These are phyloP conservation scores for Thryonomys swinderianus DNA, from an alignment of 2,113 vertebrate species.

Conservation along the genomic window DNA sequence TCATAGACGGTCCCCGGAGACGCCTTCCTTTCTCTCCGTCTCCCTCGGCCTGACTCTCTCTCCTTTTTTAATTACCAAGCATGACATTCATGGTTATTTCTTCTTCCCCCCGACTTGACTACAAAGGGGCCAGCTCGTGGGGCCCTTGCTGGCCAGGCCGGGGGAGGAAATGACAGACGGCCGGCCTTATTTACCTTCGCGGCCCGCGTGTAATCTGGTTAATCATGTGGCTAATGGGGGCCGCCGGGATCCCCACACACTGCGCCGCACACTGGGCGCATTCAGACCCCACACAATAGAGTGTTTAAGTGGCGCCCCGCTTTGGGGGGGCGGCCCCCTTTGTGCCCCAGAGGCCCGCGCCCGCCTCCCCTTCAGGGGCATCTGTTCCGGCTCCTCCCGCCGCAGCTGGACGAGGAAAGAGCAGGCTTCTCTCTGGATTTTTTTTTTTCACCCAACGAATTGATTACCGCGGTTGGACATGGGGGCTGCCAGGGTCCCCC, in stretches of 20 bases:
- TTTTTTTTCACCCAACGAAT: constrained; percentile 76
- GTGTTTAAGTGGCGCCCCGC: constrained; percentile 95
- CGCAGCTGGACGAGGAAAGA: constrained; percentile 91
- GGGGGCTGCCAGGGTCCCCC: constrained; percentile 74
- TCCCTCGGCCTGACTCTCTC: constrained; percentile 28
- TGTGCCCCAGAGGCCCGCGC: constrained; percentile 88
- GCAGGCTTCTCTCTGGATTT: constrained; percentile 66
- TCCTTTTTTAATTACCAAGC: constrained; percentile 78
- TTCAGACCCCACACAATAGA: constrained; percentile 98
- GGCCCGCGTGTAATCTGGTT: constrained; percentile 97
- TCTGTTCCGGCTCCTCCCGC: constrained; percentile 92
- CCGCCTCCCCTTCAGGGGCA: constrained; percentile 88
- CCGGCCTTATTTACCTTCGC: constrained; percentile 95
- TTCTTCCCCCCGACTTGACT: constrained; percentile 75
- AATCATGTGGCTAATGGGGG: constrained; percentile 97
- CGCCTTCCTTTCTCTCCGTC: constrained; percentile 61
- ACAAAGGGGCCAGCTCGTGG: constrained; percentile 84
- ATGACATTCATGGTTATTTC: constrained; percentile 73
- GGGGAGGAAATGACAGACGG: constrained; percentile 96
- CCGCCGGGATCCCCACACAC: constrained; percentile 88
- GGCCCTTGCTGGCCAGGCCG: constrained; percentile 79
- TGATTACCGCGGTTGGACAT: constrained; percentile 79
- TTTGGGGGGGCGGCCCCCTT: constrained; percentile 91
- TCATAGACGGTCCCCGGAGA: constrained; percentile 70
- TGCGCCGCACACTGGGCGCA: constrained; percentile 90